These are phyloP conservation scores for Hydrocynus forskahlii DNA, from an alignment of 2,797 vertebrate species.

Conservation along the genomic window DNA sequence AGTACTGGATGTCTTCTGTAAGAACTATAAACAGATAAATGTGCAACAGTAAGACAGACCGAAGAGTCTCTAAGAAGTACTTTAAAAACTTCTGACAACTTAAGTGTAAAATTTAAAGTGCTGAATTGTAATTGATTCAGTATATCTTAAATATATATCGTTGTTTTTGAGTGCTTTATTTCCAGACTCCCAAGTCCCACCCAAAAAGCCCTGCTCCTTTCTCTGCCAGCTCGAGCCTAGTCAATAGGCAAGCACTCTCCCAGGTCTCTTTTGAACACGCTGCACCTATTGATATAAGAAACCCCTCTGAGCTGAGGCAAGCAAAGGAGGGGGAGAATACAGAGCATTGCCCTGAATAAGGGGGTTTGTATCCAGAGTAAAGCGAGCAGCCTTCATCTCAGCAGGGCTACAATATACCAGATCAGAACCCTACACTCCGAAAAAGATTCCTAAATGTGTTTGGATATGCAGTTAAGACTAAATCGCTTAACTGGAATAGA, in stretches of 20 bases:
- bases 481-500: too few relatives aligned
- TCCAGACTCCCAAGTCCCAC: background rate
- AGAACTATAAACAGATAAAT: conserved; percentile 1
- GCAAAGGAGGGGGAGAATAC: background rate
- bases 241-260: conserved; percentile 28
- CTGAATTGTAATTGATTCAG: too few relatives aligned
- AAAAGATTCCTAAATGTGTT: too few relatives aligned
- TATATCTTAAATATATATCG: too few relatives aligned
- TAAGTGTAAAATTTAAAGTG: too few relatives aligned
- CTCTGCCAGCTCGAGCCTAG: background rate
- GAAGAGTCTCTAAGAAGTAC: background rate
- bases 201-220: background rate
- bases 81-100: too few relatives aligned
- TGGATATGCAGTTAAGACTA: too few relatives aligned
- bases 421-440: background rate
- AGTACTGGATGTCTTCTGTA: background rate
- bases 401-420: conserved; percentile 15
- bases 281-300: conserved; percentile 39
- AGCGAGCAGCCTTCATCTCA: conserved; percentile 15
- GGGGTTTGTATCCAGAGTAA: conserved; percentile 32
- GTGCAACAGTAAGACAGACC: background rate
- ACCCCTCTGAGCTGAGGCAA: conserved; percentile 22
- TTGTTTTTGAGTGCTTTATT: too few relatives aligned
- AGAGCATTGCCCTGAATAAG: conserved; percentile 42
- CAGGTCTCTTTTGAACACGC: conserved; percentile 27